Evolutionary conservation across 2,888 invertebrate genomes (phyloP).

Genomic region (Phaedon cochleariae): DNA sequence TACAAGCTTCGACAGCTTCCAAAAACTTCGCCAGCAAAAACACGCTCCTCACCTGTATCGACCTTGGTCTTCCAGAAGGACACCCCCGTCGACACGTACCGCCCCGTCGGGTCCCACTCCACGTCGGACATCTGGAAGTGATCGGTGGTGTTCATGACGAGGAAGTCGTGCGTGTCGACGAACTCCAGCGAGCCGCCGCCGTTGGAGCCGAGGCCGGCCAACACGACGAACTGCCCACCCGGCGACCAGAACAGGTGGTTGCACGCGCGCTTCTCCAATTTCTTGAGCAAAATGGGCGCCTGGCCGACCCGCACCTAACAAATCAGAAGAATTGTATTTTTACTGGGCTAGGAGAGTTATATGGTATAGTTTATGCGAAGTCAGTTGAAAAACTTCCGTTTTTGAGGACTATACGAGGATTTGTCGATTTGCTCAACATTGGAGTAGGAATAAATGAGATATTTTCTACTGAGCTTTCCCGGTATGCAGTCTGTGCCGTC

Average conservation of each 20-base stretch:
- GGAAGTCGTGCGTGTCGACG: conserved; percentile 94
- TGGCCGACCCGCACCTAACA: conserved; percentile 77
- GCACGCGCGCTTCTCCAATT: conserved; percentile 87
- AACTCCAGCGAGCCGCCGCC: conserved; percentile 95
- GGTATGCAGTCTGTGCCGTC: too few relatives aligned
- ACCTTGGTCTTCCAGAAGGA: conserved; percentile 97
- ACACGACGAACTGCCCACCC: conserved; percentile 91
- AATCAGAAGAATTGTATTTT: neutral
- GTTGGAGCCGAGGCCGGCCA: conserved; percentile 85
- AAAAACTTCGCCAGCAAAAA: too few relatives aligned
- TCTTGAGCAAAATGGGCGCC: conserved; percentile 86
- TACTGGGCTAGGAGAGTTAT: too few relatives aligned
- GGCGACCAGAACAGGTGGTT: conserved; percentile 97
- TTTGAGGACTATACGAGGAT: too few relatives aligned
- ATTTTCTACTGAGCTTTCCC: too few relatives aligned
- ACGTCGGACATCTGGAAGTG: conserved; percentile 94
- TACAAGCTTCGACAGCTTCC: too few relatives aligned
- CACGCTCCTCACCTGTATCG: conserved; percentile 63
- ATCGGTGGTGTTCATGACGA: conserved; percentile 92
- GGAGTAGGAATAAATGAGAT: too few relatives aligned
- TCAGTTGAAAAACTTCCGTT: too few relatives aligned
- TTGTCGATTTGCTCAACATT: too few relatives aligned
- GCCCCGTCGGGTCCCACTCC: conserved; percentile 99
- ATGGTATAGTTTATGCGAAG: too few relatives aligned
- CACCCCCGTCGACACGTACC: conserved; percentile 95